Conservation (phyloP, 1,140 invertebrate species). For the Leptoteleia sp. region DNA sequence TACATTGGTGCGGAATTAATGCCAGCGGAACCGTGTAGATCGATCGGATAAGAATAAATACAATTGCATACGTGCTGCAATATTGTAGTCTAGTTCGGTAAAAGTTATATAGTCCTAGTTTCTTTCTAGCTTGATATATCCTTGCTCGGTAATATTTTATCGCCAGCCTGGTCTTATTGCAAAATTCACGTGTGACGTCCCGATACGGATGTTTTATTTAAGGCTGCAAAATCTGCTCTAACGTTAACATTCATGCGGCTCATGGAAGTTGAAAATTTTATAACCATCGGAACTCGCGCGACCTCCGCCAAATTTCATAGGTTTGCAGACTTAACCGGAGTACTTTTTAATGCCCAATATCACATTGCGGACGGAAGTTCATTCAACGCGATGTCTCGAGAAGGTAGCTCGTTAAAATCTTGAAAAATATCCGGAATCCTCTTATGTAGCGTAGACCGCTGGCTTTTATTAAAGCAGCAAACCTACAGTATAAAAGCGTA, state of each 20-base stretch:
- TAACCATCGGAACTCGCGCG: conserved; percentile 33
- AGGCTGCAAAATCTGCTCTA: conserved; percentile 19
- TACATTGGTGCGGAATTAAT: conserved; percentile 16
- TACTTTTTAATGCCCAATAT: conserved; percentile 46
- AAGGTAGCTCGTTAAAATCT: conserved; percentile 68
- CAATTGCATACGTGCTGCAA: conserved; percentile 17
- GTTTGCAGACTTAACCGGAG: conserved; percentile 37
- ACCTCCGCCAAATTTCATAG: conserved; percentile 28
- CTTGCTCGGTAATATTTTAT: too few relatives aligned
- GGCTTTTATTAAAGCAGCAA: conserved; percentile 69
- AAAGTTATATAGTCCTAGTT: conserved; percentile 25
- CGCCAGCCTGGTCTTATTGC: too few relatives aligned
- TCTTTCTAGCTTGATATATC: conserved; percentile 5
- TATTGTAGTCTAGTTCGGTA: conserved; percentile 4
- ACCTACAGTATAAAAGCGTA: conserved; percentile 66
- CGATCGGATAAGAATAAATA: conserved; percentile 10
- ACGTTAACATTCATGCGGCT: conserved; percentile 33
- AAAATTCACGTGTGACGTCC: conserved; percentile 20
- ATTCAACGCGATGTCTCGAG: conserved; percentile 58
- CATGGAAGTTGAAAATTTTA: conserved; percentile 39
- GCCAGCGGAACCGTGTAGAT: not conserved
- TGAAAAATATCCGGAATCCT: conserved; percentile 70
- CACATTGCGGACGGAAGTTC: conserved; percentile 52
- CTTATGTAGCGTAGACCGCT: conserved; percentile 64
- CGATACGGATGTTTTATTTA: conserved; percentile 31